phyloP scores from a whole-genome alignment of 1,140 invertebrate genomes.

The Drosophila pallidifrons region DNA sequence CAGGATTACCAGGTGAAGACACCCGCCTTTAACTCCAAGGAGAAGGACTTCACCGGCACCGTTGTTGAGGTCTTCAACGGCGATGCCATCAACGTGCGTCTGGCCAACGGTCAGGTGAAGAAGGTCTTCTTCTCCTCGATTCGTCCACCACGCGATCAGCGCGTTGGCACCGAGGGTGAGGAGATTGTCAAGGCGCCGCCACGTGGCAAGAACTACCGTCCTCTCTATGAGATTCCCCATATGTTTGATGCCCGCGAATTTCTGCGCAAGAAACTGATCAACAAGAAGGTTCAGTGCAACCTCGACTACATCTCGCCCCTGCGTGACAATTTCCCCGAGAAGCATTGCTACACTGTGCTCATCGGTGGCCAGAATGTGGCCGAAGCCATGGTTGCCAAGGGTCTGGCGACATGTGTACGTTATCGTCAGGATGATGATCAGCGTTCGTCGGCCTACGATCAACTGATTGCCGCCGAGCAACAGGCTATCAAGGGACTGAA shows the following conservation, averaged over 20 bases:
- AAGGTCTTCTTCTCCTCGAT: constrained; percentile 99
- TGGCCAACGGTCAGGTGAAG: constrained; percentile 91
- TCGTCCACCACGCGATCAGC: constrained; percentile 92
- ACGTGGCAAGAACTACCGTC: constrained; percentile 89
- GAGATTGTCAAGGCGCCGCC: constrained; percentile 87
- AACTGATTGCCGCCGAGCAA: constrained; percentile 95
- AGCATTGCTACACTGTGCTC: constrained; percentile 96
- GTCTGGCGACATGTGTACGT: constrained; percentile 95
- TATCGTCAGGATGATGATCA: constrained; percentile 98
- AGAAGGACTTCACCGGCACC: constrained; percentile 93
- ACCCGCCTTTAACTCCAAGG: constrained; percentile 90
- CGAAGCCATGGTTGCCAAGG: constrained; percentile 96
- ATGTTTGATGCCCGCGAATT: constrained; percentile 99
- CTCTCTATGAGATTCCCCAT: constrained; percentile 98
- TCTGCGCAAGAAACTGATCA: constrained; percentile 97
- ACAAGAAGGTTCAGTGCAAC: constrained; percentile 96
- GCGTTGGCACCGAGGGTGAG: constrained; percentile 85
- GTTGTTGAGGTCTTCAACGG: constrained; percentile 97
- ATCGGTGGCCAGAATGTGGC: constrained; percentile 96
- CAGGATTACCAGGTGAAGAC: constrained; percentile 91
- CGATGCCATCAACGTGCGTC: constrained; percentile 95
- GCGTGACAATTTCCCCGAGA: constrained; percentile 96
- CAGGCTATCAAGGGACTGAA: constrained; percentile 95
- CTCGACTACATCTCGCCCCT: constrained; percentile 99
- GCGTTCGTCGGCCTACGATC: constrained; percentile 96